Evolutionary conservation across 2,888 invertebrate genomes (phyloP).

Genomic region (Tortricodes alternella): DNA sequence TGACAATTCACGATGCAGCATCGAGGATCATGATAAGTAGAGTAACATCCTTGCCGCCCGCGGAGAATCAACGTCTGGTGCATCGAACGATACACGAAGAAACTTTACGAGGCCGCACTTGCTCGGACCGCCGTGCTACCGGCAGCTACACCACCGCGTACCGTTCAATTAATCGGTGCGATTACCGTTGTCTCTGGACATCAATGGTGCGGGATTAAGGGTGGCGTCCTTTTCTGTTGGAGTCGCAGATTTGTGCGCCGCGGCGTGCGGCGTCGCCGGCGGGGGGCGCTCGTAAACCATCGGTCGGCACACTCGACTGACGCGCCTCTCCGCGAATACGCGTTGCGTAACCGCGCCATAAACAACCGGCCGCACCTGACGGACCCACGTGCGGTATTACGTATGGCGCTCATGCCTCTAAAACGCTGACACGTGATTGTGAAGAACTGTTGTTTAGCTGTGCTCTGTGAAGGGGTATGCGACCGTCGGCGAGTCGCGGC

Average conservation of each 20-base stretch:
- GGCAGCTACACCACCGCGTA: slow-evolving; percentile 70
- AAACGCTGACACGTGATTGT: slow-evolving; percentile 74
- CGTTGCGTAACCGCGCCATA: slow-evolving; percentile 80
- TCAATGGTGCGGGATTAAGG: slow-evolving; percentile 77
- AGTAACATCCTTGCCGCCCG: slow-evolving; percentile 59
- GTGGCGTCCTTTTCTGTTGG: no score
- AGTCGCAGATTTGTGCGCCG: slow-evolving; percentile 73
- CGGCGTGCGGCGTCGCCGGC: slow-evolving; percentile 71
- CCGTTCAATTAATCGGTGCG: slow-evolving; percentile 79
- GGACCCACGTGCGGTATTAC: slow-evolving; percentile 76
- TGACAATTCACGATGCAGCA: no score
- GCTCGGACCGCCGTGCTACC: slow-evolving; percentile 71
- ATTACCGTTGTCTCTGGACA: slow-evolving; percentile 69
- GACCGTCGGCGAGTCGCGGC: slow-evolving; percentile 76
- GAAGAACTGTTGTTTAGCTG: slow-evolving; percentile 58
- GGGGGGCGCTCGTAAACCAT: slow-evolving; percentile 79
- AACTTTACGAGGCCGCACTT: slow-evolving; percentile 81
- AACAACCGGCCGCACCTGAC: slow-evolving; percentile 75
- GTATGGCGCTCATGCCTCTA: slow-evolving; percentile 77
- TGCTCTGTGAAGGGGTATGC: slow-evolving; percentile 73
- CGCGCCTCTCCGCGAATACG: slow-evolving; percentile 81
- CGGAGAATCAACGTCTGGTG: slow-evolving; percentile 79
- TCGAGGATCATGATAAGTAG: slow-evolving; percentile 47
- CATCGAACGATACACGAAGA: slow-evolving; percentile 83
- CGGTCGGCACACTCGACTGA: slow-evolving; percentile 81